Evolutionary conservation across 1,140 invertebrate species (phyloP).

Genomic region (Drosophila subobscura): DNA sequence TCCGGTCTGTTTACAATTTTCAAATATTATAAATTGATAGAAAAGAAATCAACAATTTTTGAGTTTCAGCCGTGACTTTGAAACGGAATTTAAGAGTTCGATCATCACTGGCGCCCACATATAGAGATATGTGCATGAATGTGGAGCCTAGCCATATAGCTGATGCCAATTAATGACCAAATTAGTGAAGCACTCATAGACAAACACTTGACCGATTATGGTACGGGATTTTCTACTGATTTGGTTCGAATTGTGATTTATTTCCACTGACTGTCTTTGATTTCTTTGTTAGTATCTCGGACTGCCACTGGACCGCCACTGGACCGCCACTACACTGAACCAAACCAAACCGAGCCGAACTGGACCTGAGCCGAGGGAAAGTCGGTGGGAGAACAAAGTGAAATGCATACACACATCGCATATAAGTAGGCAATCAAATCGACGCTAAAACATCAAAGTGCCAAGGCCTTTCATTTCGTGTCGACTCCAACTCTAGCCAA

Average conservation of each 20-base stretch:
- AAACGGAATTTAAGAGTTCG: not conserved
- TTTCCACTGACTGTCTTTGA: slow-evolving; percentile 78
- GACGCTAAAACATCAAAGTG: slow-evolving; percentile 69
- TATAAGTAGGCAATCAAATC: slow-evolving; percentile 57
- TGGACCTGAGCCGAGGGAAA: slow-evolving; percentile 51
- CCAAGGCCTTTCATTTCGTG: slow-evolving; percentile 66
- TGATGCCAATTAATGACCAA: slow-evolving; percentile 83
- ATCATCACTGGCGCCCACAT: slow-evolving; percentile 26
- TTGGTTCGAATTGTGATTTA: slow-evolving; percentile 82
- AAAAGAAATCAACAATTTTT: too few species aligned
- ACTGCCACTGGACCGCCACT: slow-evolving; percentile 19
- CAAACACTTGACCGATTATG: slow-evolving; percentile 79
- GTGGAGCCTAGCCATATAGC: slow-evolving; percentile 56
- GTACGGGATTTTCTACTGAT: slow-evolving; percentile 79
- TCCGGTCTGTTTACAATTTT: too few species aligned
- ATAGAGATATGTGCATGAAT: slow-evolving; percentile 34
- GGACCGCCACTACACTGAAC: not conserved
- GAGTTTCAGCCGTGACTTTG: not conserved
- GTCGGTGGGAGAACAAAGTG: slow-evolving; percentile 60
- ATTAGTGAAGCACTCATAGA: slow-evolving; percentile 79
- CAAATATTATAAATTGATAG: too few species aligned
- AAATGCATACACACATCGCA: slow-evolving; percentile 68
- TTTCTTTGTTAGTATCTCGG: slow-evolving; percentile 72
- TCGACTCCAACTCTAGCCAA: slow-evolving; percentile 28
- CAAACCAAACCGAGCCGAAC: too few species aligned